A percentile compares a stretch with the other conserved stretches of the same genome.
These are phyloP conservation scores for Sciurus carolinensis DNA, from an alignment of 2,797 vertebrate genomes.

Conservation along the genomic window DNA sequence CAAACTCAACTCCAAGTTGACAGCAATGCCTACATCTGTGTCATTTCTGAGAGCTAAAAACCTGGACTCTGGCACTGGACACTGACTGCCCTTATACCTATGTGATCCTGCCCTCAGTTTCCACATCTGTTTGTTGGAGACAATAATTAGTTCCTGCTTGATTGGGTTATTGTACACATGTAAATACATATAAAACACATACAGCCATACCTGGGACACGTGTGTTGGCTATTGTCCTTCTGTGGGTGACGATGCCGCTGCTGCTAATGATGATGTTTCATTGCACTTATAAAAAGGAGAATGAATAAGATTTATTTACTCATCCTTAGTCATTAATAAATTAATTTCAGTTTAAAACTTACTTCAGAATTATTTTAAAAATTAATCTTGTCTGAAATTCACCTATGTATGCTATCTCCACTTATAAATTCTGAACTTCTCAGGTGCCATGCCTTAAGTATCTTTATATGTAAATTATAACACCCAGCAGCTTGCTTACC, in stretches of 20 bases:
- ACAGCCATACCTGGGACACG: neutral
- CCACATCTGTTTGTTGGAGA: neutral
- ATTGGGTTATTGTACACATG: neutral
- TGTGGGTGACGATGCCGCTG: conserved; percentile 39
- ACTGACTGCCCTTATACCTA: neutral
- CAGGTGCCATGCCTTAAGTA: neutral
- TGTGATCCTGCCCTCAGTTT: conserved; percentile 22
- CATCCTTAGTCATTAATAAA: conserved; percentile 32
- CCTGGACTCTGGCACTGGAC: neutral
- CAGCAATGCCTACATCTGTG: neutral
- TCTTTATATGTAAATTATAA: neutral
- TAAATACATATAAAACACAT: neutral
- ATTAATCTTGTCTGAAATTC: conserved; percentile 40
- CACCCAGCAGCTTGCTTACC: conserved; percentile 8
- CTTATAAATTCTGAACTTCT: conserved; percentile 8
- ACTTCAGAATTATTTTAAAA: conserved; percentile 59
- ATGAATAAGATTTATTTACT: neutral
- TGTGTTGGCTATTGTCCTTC: neutral
- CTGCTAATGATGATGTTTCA: neutral
- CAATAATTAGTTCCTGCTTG: neutral
- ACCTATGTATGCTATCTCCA: neutral
- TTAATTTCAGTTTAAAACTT: conserved; percentile 51
- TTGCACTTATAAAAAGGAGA: neutral
- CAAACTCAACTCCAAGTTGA: neutral
- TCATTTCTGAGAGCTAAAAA: neutral